phyloP scores from a whole-genome alignment of 2,888 invertebrate genomes.

The Scaptomyza cyrtandrae region DNA sequence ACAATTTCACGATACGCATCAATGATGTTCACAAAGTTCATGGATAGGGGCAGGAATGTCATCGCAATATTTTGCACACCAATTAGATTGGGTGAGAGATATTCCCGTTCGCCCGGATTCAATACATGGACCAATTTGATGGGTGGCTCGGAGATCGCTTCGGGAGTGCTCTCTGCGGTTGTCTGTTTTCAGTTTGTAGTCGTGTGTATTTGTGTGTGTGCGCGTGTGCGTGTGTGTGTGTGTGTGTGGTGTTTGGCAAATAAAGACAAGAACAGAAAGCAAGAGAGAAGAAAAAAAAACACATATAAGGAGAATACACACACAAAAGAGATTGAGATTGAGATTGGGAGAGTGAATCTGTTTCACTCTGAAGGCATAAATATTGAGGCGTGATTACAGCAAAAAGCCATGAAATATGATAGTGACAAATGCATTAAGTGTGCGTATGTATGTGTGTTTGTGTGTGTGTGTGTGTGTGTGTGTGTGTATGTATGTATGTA shows the following conservation, averaged over 20 bases:
- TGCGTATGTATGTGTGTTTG: conserved; percentile 1
- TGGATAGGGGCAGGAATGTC: conserved; percentile 81
- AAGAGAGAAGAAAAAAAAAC: conserved; percentile 34
- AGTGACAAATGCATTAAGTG: conserved; percentile 8
- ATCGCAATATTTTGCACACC: conserved; percentile 83
- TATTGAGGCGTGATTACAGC: conserved; percentile 21
- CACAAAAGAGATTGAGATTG: conserved; percentile 27
- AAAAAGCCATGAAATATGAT: conserved; percentile 24
- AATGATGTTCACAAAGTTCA: conserved; percentile 83
- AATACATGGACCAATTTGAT: conserved; percentile 79
- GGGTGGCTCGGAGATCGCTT: conserved; percentile 72
- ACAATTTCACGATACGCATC: conserved; percentile 84
- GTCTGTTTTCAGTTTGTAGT: background rate
- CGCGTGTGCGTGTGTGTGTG: conserved; percentile 31
- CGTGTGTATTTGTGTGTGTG: conserved; percentile 29
- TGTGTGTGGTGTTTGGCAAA: conserved; percentile 36
- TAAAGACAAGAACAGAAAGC: conserved; percentile 67
- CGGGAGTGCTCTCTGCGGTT: conserved; percentile 27
- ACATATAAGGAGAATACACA: conserved; percentile 65
- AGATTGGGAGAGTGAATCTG: background rate
- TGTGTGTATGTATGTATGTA: background rate
- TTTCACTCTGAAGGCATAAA: conserved; percentile 2
- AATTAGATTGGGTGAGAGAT: conserved; percentile 83
- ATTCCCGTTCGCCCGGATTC: conserved; percentile 83
- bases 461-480: conserved; percentile 1